phyloP scores from a whole-genome alignment of 1,140 invertebrate genomes.

The Archivesica marissinica region DNA sequence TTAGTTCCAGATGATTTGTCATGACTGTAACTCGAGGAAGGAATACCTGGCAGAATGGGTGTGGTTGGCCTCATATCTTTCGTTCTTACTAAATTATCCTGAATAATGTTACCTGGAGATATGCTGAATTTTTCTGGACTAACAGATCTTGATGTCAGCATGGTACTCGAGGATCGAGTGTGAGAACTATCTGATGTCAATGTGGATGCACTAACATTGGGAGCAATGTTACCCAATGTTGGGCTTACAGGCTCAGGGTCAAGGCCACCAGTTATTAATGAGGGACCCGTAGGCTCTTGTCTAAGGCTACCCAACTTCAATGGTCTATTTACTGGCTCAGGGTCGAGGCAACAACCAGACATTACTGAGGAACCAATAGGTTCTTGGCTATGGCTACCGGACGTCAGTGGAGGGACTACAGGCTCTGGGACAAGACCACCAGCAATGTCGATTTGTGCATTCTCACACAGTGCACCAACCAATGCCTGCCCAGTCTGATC shows the following conservation, averaged over 20 bases:
- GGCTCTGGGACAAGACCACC: not conserved
- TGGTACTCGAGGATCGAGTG: not conserved
- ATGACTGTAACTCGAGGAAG: conserved; percentile 15
- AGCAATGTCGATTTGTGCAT: not conserved
- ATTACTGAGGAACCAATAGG: too few relatives aligned
- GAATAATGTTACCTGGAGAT: not conserved
- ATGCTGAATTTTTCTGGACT: not conserved
- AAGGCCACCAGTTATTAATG: not conserved
- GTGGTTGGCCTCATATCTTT: conserved; percentile 3
- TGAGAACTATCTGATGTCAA: not conserved
- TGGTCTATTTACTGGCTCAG: not conserved
- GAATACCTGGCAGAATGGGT: conserved; percentile 49
- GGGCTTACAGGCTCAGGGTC: not conserved
- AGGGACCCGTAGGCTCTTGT: not conserved
- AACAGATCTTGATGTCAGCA: not conserved
- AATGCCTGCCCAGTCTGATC: conserved; percentile 1
- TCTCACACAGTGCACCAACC: not conserved
- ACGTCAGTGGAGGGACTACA: not conserved
- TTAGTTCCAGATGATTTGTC: not conserved
- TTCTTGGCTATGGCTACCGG: not conserved
- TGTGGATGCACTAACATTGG: not conserved
- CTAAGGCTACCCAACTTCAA: not conserved
- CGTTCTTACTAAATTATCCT: not conserved
- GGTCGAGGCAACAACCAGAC: not conserved
- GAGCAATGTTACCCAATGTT: not conserved